These are phyloP conservation scores for Lates calcarifer DNA, from an alignment of 2,113 vertebrate species.

Conservation along the genomic window DNA sequence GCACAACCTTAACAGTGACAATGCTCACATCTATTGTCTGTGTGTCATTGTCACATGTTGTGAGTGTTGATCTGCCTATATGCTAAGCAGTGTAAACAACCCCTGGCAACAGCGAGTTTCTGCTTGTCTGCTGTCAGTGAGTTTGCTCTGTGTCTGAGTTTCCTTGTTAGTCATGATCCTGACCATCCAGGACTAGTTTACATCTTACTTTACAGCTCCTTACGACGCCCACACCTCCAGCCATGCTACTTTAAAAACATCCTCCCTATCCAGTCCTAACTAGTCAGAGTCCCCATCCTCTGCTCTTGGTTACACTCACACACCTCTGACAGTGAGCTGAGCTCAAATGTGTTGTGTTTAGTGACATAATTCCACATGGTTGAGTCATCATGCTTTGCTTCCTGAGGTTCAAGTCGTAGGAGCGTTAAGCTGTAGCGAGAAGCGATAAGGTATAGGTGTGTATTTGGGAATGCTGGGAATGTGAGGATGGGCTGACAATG, in stretches of 20 bases:
- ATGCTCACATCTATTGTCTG: background rate
- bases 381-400: background rate
- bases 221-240: slow-evolving; percentile 9
- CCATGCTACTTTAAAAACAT: slow-evolving; percentile 13
- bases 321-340: background rate
- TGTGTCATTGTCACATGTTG: slow-evolving; percentile 30
- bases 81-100: slow-evolving; percentile 5
- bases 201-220: slow-evolving; percentile 18
- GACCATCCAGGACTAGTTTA: slow-evolving; percentile 7
- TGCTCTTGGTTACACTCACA: background rate
- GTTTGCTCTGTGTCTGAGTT: slow-evolving; percentile 4
- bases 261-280: background rate
- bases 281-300: background rate
- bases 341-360: slow-evolving; percentile 10
- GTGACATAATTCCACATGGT: slow-evolving; percentile 28
- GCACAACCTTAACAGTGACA: background rate
- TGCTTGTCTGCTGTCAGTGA: slow-evolving; percentile 25
- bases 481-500: background rate
- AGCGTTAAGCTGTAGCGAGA: background rate
- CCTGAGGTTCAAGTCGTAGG: background rate
- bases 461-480: slow-evolving; percentile 16
- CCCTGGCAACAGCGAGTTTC: slow-evolving; percentile 20
- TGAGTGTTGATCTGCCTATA: background rate
- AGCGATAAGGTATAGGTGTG: slow-evolving; percentile 8
- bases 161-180: background rate